Conservation (phyloP, 2,888 invertebrate species). For the Dioctria rufipes region DNA sequence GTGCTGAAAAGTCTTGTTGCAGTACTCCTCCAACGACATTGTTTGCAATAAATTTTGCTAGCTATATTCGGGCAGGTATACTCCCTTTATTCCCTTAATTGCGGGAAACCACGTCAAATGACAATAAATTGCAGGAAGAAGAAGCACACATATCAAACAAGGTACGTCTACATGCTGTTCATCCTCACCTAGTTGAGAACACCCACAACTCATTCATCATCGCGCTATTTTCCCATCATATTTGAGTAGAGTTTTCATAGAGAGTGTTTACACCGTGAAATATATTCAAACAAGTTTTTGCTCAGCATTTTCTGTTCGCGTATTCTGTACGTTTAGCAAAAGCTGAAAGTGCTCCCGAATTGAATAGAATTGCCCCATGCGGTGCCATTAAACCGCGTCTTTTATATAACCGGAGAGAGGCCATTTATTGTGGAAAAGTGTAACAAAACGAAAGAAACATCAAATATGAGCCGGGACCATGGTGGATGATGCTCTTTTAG, state of each 20-base stretch:
- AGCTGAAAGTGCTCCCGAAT: slow-evolving; percentile 34
- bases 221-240: slow-evolving; percentile 10
- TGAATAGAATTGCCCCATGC: slow-evolving; percentile 36
- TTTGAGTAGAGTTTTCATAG: slow-evolving; percentile 22
- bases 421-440: slow-evolving; percentile 11
- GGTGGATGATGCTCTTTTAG: slow-evolving; percentile 17
- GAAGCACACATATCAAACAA: background rate
- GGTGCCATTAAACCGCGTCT: slow-evolving; percentile 26
- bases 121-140: slow-evolving; percentile 37
- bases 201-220: slow-evolving; percentile 37
- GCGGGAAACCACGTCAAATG: slow-evolving; percentile 19
- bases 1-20: too few relatives aligned
- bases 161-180: slow-evolving; percentile 5
- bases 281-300: slow-evolving; percentile 37
- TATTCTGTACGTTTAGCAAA: background rate
- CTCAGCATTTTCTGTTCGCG: slow-evolving; percentile 1
- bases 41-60: too few relatives aligned
- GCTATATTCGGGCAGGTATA: too few relatives aligned
- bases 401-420: background rate
- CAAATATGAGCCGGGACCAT: background rate
- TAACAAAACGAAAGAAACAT: slow-evolving; percentile 7
- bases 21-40: too few relatives aligned
- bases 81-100: background rate
- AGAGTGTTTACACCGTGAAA: slow-evolving; percentile 4
- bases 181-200: slow-evolving; percentile 12